A percentile compares a stretch with the other conserved stretches of the same genome.
These are phyloP conservation scores for Diorhabda carinulata DNA, from an alignment of 1,140 invertebrate species.

Conservation along the genomic window DNA sequence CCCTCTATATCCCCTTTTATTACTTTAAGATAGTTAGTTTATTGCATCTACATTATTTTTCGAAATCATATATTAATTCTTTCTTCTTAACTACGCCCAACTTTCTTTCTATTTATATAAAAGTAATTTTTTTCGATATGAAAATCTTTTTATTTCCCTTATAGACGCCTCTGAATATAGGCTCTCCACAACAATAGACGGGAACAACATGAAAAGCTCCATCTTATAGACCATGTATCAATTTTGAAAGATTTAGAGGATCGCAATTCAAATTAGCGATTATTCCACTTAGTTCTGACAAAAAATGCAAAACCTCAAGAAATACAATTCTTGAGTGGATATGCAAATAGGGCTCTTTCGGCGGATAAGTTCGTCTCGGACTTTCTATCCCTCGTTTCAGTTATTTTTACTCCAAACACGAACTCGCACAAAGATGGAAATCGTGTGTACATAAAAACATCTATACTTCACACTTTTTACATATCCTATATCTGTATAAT, in stretches of 20 bases:
- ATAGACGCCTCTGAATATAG: background rate
- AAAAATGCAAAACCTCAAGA: slow-evolving; percentile 34
- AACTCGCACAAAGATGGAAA: slow-evolving; percentile 5
- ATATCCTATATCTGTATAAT: too few species aligned
- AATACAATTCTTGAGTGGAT: slow-evolving; percentile 30
- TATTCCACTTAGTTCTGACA: slow-evolving; percentile 29
- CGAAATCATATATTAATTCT: too few species aligned
- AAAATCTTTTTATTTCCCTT: too few species aligned
- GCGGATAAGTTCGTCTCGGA: slow-evolving; percentile 12
- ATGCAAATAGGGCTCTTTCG: slow-evolving; percentile 30
- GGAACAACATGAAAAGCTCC: background rate
- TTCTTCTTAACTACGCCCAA: too few species aligned
- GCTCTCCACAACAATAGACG: background rate
- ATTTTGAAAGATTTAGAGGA: slow-evolving; percentile 43
- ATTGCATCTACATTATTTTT: too few species aligned
- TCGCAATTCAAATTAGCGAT: slow-evolving; percentile 44
- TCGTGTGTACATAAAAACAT: slow-evolving; percentile 4
- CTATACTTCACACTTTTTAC: background rate
- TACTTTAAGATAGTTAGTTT: too few species aligned
- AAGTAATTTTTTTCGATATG: too few species aligned
- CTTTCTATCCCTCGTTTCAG: slow-evolving; percentile 4
- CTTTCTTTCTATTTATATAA: too few species aligned
- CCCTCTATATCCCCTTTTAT: too few species aligned
- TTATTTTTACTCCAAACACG: slow-evolving; percentile 18
- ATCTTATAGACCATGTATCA: slow-evolving; percentile 36